phyloP scores from a whole-genome alignment of 2,113 vertebrate species.

The Stegastes partitus region DNA sequence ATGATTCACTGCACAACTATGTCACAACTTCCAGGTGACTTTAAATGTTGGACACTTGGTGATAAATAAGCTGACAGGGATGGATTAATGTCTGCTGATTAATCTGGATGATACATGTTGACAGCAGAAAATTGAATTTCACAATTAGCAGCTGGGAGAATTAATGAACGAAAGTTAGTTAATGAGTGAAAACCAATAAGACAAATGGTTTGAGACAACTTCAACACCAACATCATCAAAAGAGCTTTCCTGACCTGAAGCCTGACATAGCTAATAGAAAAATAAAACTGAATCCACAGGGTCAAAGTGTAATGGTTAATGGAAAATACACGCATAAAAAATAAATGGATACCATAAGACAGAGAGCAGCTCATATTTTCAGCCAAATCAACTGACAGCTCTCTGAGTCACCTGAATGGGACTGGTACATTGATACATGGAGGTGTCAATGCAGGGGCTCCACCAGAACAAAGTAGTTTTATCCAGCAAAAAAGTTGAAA shows the following conservation, averaged over 20 bases:
- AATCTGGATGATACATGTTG: conserved; percentile 46
- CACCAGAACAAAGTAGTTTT: not conserved
- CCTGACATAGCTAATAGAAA: no score
- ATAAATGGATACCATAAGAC: no score
- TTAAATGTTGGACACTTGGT: conserved; percentile 25
- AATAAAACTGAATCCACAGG: no score
- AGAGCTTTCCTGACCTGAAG: not conserved
- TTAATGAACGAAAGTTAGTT: conserved; percentile 23
- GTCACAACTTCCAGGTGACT: conserved; percentile 58
- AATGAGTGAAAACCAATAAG: conserved; percentile 33
- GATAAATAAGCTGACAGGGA: conserved; percentile 40
- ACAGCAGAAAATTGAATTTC: conserved; percentile 51
- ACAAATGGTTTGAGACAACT: conserved; percentile 11
- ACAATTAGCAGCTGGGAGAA: conserved; percentile 31
- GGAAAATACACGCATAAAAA: no score
- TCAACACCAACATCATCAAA: not conserved
- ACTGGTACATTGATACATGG: not conserved
- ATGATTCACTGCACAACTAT: conserved; percentile 33
- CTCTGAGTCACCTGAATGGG: conserved; percentile 1
- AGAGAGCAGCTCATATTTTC: not conserved
- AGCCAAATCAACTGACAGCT: not conserved
- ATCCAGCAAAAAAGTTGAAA: conserved; percentile 4
- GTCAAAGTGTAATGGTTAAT: no score
- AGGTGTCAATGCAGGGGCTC: not conserved
- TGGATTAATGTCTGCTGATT: conserved; percentile 35